phyloP scores from a whole-genome alignment of 2,888 invertebrate species.

The Pandemis cinnamomeana region DNA sequence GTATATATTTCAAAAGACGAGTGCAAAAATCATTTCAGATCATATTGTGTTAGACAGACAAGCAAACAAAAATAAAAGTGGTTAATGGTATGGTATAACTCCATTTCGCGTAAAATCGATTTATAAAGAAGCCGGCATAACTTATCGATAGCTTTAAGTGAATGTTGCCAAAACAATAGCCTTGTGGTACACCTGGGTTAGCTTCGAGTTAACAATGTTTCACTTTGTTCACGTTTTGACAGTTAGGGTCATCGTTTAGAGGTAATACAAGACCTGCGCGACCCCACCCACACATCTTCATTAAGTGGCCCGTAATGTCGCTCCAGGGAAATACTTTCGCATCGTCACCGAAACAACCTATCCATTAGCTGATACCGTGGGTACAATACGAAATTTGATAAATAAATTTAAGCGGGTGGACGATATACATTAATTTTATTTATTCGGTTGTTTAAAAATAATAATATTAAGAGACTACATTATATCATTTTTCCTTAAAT shows the following conservation, averaged over 20 bases:
- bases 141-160: background rate
- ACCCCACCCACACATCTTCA: constrained; percentile 73
- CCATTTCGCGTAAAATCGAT: too few species aligned
- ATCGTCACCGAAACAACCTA: constrained; percentile 44
- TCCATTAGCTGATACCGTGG: constrained; percentile 45
- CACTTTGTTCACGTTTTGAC: constrained; percentile 21
- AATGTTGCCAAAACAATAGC: background rate
- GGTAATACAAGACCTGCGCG: constrained; percentile 55
- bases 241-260: constrained; percentile 46
- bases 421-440: constrained; percentile 19
- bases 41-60: too few species aligned
- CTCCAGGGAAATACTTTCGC: constrained; percentile 62
- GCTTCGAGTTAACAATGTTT: constrained; percentile 13
- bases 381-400: constrained; percentile 30
- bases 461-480: too few species aligned
- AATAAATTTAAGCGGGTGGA: constrained; percentile 28
- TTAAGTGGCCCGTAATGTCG: constrained; percentile 66
- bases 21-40: too few species aligned
- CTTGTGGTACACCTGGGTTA: background rate
- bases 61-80: too few species aligned
- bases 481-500: too few species aligned
- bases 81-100: too few species aligned
- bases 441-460: background rate
- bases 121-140: background rate
- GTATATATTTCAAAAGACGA: too few species aligned